Percentiles rank a stretch among this genome's conserved stretches.
phyloP scores from a whole-genome alignment of 2,113 vertebrate genomes.

The Pampusana beccarii region DNA sequence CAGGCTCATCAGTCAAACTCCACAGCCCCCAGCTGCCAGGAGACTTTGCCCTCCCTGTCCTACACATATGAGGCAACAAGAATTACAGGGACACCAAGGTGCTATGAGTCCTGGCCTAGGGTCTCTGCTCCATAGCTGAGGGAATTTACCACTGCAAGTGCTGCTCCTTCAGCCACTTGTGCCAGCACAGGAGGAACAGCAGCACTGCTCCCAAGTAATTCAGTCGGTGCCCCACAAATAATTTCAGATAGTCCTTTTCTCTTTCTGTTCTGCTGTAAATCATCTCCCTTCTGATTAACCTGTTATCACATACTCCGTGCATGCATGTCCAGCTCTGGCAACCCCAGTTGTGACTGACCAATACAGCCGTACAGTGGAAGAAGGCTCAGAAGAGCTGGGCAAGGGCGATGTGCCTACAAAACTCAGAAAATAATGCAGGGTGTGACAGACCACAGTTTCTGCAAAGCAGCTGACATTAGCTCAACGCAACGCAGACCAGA shows the following conservation, averaged over 20 bases:
- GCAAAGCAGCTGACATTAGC: background rate
- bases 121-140: background rate
- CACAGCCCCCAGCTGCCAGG: background rate
- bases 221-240: accelerated
- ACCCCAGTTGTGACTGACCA: background rate
- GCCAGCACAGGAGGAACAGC: background rate
- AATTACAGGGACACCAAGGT: background rate
- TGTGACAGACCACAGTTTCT: background rate
- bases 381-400: background rate
- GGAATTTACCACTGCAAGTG: background rate
- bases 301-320: background rate
- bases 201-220: background rate
- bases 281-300: background rate
- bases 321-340: accelerated
- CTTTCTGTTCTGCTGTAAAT: background rate
- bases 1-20: background rate
- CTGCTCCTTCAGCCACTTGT: background rate
- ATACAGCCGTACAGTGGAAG: background rate
- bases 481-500: background rate
- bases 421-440: background rate
- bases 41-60: background rate
- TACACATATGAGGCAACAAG: background rate
- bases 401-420: accelerated
- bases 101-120: background rate
- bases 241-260: background rate